Evolutionary conservation across 2,888 invertebrate species (phyloP), one percentile per base, ranked within the genome.

Genomic region (Uloborus plumipes): DNA sequence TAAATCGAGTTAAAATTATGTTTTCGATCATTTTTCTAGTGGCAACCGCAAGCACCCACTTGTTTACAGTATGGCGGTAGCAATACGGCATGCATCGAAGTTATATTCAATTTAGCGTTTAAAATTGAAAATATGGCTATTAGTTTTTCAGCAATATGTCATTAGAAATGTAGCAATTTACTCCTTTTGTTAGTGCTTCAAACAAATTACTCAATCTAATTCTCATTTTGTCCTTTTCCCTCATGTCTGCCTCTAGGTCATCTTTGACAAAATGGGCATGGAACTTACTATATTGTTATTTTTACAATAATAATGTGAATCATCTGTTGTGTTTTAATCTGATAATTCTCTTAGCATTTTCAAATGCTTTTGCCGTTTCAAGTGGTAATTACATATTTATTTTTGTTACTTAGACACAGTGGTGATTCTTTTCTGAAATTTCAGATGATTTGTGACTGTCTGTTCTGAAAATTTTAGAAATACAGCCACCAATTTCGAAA

Each of bases 1-100:
- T 4, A 26, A 26, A 26, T 26, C 26, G 4, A 26, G 26, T 26
- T 3, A 26, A 26, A 26, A 26, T 26, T 26, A 26, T 26, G 4
- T 4, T n/a, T 26, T 26, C 26, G 4, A 26, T 26, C 4, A n/a
- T 26, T 26, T 26, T 26, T 26, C 26, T 39, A 47, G 39, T 62
- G 62, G 62, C 62, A 62, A 16, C 47, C n/a, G 16, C 47, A 39
- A 18, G n/a, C 39, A 62, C 26, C 47, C 59, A 26, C 67, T 73
- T 80, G 79, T 80, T 80, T 80, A 80, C 73, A 80, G 67, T 49
- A 80, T 80, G 79, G 79, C 79, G 69, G 73, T 18, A 50, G 15
- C 50, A n/a, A 26, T 47, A 49, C 39, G 22, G 66, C 65, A 59
- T 20, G 47, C 26, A 18, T n/a, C 18, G 39, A 62, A 62, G 26